Percentiles rank a stretch among this genome's conserved stretches.
phyloP scores from a whole-genome alignment of 2,113 vertebrate genomes.

The Leptocoma aspasia region DNA sequence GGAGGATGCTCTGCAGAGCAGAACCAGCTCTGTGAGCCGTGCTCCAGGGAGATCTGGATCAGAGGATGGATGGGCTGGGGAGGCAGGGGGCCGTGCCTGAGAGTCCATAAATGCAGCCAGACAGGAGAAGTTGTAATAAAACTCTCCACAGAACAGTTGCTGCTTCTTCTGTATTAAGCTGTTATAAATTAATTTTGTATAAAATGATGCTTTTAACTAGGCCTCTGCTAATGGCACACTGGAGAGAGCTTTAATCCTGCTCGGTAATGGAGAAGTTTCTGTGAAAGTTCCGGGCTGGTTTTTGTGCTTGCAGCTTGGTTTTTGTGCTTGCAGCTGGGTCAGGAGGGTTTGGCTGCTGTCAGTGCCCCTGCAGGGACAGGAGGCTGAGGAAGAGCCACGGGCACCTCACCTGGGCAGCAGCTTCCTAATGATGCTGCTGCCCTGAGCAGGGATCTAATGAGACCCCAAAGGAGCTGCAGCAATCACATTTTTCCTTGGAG shows the following conservation, averaged over 20 bases:
- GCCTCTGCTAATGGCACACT: neutral
- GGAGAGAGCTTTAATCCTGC: neutral
- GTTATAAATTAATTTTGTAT: neutral
- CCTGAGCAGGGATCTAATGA: conserved; percentile 57
- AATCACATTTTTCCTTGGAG: neutral
- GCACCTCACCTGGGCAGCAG: neutral
- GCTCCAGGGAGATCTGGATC: neutral
- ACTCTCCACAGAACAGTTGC: neutral
- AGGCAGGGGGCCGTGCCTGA: neutral
- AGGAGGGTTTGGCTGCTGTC: neutral
- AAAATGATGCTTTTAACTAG: neutral
- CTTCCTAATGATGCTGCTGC: neutral
- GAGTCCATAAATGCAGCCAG: neutral
- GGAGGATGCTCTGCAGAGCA: neutral
- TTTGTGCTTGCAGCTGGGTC: too few species aligned
- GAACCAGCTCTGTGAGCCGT: neutral
- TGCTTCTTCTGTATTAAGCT: neutral
- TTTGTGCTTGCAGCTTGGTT: neutral
- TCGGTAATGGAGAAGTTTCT: neutral
- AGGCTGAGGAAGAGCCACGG: conserved; percentile 4
- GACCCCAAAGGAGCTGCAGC: conserved; percentile 49
- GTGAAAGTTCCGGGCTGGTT: neutral
- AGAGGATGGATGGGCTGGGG: neutral
- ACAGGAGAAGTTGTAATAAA: neutral
- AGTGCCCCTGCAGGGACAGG: conserved; percentile 23